Evolutionary conservation across 2,113 vertebrate species (phyloP), one percentile per base, ranked within the genome.

Genomic region (Lepus europaeus): DNA sequence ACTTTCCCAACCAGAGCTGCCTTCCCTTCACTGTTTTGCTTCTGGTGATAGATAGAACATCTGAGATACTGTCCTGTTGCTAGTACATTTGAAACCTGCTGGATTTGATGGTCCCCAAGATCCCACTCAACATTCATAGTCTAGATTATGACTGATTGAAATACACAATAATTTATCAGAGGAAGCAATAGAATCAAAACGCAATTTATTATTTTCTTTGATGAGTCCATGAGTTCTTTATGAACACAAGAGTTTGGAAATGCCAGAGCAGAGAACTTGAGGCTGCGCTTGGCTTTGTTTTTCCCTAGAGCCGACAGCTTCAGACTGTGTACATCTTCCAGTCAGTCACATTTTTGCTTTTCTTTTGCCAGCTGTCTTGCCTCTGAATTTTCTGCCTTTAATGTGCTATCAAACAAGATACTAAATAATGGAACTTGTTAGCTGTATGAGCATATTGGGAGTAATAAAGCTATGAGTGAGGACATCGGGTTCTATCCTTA

Each of bases 381-480:
- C 10, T 79, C 59, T 82, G 51, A 70, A 76, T 86, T 78, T 81
- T 19, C 79, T 83, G n/a, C 31, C 83, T 91, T 76, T 69, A 56
- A 33, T 86, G 13, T 81, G 23, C 68, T 96, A 33, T 77, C 74
- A 91, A 84, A 66, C 74, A 82, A 93, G 77, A 80, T 31, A 74
- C 36, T 84, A 86, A 85, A 51, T 63, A 80, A 76, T 85, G 16
- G 4, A n/a, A 49, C 33, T 63, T 91, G 29, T 70, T 89, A 89
- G 33, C 36, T 89, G 20, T 87, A 27, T 77, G 84, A 87, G 23
- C n/a, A 87, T 82, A 87, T 23, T 68, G 68, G 92, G 31, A 91
- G 51, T 79, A 79, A 79, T 74, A 51, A 87, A 51, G 20, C 79
- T 27, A 27, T 86, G 66, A 90, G 25, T 23, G 33, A 94, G 19